phyloP scores from a whole-genome alignment of 2,797 vertebrate species.

The Sebastiscus tertius region DNA sequence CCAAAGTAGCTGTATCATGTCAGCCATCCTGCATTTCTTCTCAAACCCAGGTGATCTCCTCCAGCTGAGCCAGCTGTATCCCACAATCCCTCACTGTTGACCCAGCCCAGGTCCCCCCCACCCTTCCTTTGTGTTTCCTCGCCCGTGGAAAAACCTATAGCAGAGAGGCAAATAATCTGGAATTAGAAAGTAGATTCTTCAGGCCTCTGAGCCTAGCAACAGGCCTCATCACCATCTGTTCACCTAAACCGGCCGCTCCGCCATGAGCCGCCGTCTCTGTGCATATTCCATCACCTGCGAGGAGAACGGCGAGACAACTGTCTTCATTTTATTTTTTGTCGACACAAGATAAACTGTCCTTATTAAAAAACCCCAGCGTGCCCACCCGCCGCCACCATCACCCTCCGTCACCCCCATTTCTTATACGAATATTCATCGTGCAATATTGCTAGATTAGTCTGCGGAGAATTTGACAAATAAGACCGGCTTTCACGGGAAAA shows the following conservation, averaged over 20 bases:
- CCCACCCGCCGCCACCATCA: conserved; percentile 1
- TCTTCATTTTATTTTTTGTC: conserved; percentile 86
- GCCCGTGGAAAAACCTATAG: conserved; percentile 84
- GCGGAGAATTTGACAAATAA: conserved; percentile 77
- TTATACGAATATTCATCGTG: conserved; percentile 75
- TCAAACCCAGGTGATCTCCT: conserved; percentile 88
- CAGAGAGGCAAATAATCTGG: conserved; percentile 91
- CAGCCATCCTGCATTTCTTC: conserved; percentile 80
- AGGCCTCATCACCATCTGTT: conserved; percentile 92
- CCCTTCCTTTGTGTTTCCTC: conserved; percentile 75
- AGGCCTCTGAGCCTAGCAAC: conserved; percentile 88
- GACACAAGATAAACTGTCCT: conserved; percentile 76
- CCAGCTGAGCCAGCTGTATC: conserved; percentile 87
- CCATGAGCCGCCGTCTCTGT: conserved; percentile 73
- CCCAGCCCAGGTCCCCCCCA: conserved; percentile 71
- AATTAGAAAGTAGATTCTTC: conserved; percentile 92
- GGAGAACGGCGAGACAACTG: conserved; percentile 63
- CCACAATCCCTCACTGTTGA: conserved; percentile 83
- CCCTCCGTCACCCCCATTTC: conserved; percentile 49
- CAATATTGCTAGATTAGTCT: conserved; percentile 79
- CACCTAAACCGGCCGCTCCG: conserved; percentile 81
- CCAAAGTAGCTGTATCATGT: neutral
- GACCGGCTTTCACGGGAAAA: conserved; percentile 68
- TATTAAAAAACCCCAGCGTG: conserved; percentile 63
- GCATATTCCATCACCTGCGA: conserved; percentile 78